phyloP scores from a whole-genome alignment of 2,113 vertebrate species.

The Melanocharis versteri region DNA sequence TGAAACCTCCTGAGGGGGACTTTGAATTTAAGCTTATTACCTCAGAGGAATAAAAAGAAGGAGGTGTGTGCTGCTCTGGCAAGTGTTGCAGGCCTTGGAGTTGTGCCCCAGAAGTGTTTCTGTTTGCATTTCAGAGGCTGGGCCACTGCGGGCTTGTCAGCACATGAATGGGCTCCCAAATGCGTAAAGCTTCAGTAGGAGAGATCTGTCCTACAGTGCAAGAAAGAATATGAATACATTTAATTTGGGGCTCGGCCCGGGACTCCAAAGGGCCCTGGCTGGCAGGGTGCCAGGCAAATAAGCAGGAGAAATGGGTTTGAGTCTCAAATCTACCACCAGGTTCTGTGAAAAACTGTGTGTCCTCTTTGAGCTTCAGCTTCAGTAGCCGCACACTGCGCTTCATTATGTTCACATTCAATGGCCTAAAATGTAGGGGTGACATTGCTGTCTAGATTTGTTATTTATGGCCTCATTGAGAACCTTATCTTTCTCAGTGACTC shows the following conservation, averaged over 20 bases:
- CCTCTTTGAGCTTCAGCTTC: background rate
- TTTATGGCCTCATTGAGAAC: background rate
- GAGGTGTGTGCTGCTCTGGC: background rate
- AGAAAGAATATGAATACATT: background rate
- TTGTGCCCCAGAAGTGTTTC: background rate
- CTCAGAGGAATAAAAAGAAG: background rate
- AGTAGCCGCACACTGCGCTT: background rate
- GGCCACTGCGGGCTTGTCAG: background rate
- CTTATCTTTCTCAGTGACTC: background rate
- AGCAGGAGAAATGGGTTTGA: background rate
- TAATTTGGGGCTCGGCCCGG: accelerated
- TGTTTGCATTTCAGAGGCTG: background rate
- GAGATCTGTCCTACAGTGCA: background rate
- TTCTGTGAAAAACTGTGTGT: background rate
- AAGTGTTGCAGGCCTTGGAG: background rate
- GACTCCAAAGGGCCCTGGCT: background rate
- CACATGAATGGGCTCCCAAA: background rate
- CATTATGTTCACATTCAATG: background rate
- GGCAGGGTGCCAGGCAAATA: background rate
- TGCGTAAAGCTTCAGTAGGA: background rate
- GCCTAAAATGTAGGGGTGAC: background rate
- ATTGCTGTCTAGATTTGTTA: background rate
- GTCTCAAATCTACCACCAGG: background rate
- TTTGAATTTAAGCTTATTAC: background rate
- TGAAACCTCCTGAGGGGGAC: background rate